A percentile compares a stretch with the other conserved stretches of the same genome.
phyloP scores from a whole-genome alignment of 2,113 vertebrate species.

The Plecotus auritus region DNA sequence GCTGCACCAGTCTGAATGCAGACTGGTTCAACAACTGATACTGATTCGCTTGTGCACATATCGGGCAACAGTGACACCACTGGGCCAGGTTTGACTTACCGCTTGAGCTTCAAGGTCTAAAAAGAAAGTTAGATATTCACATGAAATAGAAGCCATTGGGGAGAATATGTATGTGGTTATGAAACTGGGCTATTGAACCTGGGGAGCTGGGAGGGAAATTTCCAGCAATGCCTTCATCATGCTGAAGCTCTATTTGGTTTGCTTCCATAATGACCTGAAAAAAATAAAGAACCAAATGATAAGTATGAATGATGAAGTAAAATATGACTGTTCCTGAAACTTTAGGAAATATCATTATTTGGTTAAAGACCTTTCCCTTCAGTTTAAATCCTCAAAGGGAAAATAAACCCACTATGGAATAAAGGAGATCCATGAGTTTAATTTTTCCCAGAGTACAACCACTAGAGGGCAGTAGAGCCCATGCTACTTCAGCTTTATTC shows the following conservation, averaged over 20 bases:
- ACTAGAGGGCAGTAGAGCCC: slow-evolving; percentile 80
- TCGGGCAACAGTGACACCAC: slow-evolving; percentile 29
- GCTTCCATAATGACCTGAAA: neutral
- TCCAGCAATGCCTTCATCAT: neutral
- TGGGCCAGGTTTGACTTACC: neutral
- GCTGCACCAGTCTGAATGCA: no score
- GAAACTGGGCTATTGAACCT: neutral
- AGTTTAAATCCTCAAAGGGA: neutral
- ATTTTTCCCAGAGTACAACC: slow-evolving; percentile 46
- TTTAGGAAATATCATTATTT: neutral
- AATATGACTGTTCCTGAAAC: neutral
- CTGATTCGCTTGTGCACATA: fast-evolving
- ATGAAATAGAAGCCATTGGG: neutral
- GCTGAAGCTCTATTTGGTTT: neutral
- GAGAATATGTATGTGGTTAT: neutral
- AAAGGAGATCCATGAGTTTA: neutral
- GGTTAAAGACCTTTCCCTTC: neutral
- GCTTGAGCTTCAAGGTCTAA: neutral
- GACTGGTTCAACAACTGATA: no score
- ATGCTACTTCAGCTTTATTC: neutral
- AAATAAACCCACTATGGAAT: neutral
- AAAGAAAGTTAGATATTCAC: neutral
- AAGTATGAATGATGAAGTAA: neutral
- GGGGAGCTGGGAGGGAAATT: neutral
- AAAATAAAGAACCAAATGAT: neutral